phyloP scores from a whole-genome alignment of 2,797 vertebrate genomes.

The Catharus ustulatus region DNA sequence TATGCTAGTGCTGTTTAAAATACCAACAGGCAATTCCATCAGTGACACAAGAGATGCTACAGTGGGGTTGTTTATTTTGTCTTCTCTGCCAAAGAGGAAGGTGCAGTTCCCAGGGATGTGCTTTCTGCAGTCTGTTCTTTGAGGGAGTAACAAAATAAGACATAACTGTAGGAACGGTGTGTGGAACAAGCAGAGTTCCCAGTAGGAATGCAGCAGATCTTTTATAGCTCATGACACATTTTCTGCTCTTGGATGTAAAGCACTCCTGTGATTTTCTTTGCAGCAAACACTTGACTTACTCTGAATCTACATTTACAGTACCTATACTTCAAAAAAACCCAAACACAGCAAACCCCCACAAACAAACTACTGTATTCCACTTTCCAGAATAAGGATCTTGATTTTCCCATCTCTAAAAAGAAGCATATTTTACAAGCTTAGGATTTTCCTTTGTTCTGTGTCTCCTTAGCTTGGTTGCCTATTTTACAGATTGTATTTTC shows the following conservation, averaged over 20 bases:
- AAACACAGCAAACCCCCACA: background rate
- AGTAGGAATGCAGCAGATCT: background rate
- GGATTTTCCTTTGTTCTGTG: background rate
- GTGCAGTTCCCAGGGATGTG: background rate
- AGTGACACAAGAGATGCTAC: background rate
- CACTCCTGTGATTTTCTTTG: background rate
- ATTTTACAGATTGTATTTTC: background rate
- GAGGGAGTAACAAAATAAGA: background rate
- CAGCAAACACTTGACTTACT: background rate
- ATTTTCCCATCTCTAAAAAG: background rate
- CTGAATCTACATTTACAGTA: background rate
- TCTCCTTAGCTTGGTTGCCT: background rate
- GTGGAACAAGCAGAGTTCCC: background rate
- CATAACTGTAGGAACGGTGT: background rate
- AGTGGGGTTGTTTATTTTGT: background rate
- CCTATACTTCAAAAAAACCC: background rate
- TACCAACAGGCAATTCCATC: background rate
- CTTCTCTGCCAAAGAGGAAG: background rate
- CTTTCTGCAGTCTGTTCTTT: background rate
- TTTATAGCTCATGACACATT: background rate
- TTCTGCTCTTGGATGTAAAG: background rate
- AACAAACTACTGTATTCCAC: background rate
- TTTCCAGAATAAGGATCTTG: background rate
- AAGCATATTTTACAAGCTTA: background rate
- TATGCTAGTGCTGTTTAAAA: background rate